A percentile compares a stretch with the other conserved stretches of the same genome.
phyloP scores from a whole-genome alignment of 2,113 vertebrate genomes.

The Sorex fumeus region DNA sequence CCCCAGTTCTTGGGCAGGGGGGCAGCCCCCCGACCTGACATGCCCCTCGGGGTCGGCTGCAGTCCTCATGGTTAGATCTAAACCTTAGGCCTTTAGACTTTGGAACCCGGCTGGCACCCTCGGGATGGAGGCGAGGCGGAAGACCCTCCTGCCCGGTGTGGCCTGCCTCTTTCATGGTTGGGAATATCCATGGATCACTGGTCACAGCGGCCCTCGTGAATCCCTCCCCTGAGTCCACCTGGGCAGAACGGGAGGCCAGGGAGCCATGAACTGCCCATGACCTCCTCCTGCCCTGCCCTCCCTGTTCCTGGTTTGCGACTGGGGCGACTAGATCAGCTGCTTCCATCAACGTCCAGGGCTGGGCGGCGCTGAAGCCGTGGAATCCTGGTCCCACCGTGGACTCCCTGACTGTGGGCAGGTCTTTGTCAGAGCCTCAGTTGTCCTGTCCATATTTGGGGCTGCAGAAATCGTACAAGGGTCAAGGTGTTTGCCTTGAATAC shows the following conservation, averaged over 20 bases:
- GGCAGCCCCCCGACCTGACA: background rate
- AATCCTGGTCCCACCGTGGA: background rate
- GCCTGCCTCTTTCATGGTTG: background rate
- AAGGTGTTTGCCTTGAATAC: no score
- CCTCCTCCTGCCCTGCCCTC: background rate
- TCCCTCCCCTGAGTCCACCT: background rate
- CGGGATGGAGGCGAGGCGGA: background rate
- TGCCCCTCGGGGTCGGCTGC: background rate
- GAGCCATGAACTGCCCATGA: rapidly evolving
- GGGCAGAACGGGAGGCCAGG: background rate
- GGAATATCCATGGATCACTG: background rate
- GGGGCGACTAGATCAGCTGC: conserved; percentile 10
- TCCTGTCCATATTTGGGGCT: background rate
- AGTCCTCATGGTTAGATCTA: background rate
- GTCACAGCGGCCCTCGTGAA: background rate
- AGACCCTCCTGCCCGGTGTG: background rate
- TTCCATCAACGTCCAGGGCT: background rate
- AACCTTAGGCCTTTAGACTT: background rate
- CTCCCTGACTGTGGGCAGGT: background rate
- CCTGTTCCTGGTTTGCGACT: background rate
- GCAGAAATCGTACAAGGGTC: no score
- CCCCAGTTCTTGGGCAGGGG: background rate
- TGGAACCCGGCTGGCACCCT: background rate
- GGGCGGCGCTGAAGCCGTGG: background rate
- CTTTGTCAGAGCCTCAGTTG: background rate